These are phyloP conservation scores for Drosophila bifasciata DNA, from an alignment of 1,140 invertebrate species.

Conservation along the genomic window DNA sequence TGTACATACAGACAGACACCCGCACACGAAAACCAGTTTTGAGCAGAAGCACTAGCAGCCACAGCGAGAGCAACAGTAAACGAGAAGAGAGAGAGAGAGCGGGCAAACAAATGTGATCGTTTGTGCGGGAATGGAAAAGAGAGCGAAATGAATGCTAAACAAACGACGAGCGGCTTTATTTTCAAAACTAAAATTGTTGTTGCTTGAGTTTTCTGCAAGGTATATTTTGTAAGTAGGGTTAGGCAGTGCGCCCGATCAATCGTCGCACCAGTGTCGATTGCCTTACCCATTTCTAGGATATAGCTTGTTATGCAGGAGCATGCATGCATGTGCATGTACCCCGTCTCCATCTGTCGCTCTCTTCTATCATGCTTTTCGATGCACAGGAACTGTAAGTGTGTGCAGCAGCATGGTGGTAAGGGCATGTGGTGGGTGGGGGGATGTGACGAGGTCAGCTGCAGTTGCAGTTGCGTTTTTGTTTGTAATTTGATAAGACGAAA, in stretches of 20 bases:
- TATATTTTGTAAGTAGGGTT: not conserved
- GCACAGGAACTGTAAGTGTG: no score
- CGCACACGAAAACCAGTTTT: slow-evolving; percentile 50
- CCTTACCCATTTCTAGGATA: no score
- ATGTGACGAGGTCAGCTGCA: slow-evolving; percentile 5
- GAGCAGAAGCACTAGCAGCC: not conserved
- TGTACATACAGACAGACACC: slow-evolving; percentile 19
- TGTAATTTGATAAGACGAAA: slow-evolving; percentile 71
- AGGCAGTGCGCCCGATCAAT: no score
- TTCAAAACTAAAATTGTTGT: slow-evolving; percentile 60
- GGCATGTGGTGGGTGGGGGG: not conserved
- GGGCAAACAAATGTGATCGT: no score
- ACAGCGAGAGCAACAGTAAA: not conserved
- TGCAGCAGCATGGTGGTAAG: not conserved
- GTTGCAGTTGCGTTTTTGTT: slow-evolving; percentile 67
- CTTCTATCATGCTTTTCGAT: no score
- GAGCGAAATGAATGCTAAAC: slow-evolving; percentile 42
- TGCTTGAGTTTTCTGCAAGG: slow-evolving; percentile 38
- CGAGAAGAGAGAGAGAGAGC: not conserved
- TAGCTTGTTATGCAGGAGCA: no score
- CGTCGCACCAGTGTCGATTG: no score
- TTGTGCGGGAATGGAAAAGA: slow-evolving; percentile 1
- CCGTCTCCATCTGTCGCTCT: no score
- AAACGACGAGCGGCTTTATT: slow-evolving; percentile 66
- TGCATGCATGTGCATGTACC: no score